phyloP scores from a whole-genome alignment of 2,797 vertebrate genomes.

The Scomberomorus guttatus region DNA sequence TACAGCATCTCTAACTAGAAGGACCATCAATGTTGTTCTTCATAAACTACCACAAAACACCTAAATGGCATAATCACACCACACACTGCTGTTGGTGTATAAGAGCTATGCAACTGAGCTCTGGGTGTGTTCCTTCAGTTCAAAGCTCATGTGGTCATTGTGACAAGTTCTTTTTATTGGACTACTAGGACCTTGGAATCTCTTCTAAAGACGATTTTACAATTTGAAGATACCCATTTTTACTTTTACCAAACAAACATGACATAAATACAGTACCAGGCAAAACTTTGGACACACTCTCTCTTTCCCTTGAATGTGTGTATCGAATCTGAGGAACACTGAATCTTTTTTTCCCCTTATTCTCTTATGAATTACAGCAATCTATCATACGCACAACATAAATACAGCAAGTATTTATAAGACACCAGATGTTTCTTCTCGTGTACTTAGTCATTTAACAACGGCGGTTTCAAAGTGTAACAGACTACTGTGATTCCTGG shows the following conservation, averaged over 20 bases:
- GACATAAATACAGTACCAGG: not conserved
- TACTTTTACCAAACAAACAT: not conserved
- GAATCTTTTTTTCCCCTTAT: not conserved
- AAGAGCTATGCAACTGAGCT: not conserved
- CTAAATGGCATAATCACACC: not conserved
- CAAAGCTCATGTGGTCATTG: not conserved
- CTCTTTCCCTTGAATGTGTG: too few species aligned
- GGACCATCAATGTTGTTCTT: not conserved
- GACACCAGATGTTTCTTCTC: not conserved
- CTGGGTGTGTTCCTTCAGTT: not conserved
- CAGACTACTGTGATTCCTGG: not conserved
- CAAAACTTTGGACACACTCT: too few species aligned
- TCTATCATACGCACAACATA: not conserved
- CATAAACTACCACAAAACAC: slow-evolving; percentile 5
- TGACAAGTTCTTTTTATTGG: not conserved
- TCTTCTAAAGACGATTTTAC: not conserved
- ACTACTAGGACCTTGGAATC: too few species aligned
- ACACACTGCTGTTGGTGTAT: not conserved
- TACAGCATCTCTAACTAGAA: not conserved
- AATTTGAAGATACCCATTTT: not conserved
- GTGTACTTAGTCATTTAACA: too few species aligned
- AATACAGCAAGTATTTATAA: not conserved
- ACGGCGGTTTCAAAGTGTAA: too few species aligned
- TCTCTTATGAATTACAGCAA: not conserved
- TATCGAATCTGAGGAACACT: not conserved